A percentile compares a stretch with the other conserved stretches of the same genome.
phyloP scores from a whole-genome alignment of 2,888 invertebrate genomes.

The Drosophila cracens region DNA sequence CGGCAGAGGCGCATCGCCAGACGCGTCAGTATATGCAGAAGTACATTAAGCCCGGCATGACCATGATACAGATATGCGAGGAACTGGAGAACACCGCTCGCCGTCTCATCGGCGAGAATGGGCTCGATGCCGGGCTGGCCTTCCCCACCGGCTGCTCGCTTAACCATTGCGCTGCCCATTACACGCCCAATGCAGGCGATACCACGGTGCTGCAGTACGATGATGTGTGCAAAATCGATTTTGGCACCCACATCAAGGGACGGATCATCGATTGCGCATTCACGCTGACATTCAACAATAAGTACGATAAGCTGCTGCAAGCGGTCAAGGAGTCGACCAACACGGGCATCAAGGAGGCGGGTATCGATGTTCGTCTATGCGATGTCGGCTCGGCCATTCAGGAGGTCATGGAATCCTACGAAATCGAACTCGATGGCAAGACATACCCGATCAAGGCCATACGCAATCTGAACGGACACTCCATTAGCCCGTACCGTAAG shows the following conservation, averaged over 20 bases:
- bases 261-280: conserved; percentile 99
- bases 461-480: conserved; percentile 99
- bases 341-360: conserved; percentile 97
- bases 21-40: conserved; percentile 90
- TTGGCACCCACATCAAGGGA: conserved; percentile 99
- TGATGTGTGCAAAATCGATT: conserved; percentile 99
- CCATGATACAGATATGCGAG: conserved; percentile 99
- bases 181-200: conserved; percentile 99
- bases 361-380: conserved; percentile 98
- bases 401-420: conserved; percentile 99
- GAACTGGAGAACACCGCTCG: conserved; percentile 97
- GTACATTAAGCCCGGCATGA: conserved; percentile 99
- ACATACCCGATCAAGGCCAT: conserved; percentile 98
- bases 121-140: conserved; percentile 95
- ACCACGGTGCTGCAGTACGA: conserved; percentile 96
- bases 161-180: conserved; percentile 99
- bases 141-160: conserved; percentile 99
- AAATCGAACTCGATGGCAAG: conserved; percentile 98
- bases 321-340: conserved; percentile 99
- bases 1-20: conserved; percentile 99
- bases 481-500: conserved; percentile 99
- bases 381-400: conserved; percentile 98
- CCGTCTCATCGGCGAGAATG: conserved; percentile 96
- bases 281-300: conserved; percentile 97
- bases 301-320: conserved; percentile 96